phyloP scores from a whole-genome alignment of 2,113 vertebrate genomes.

The Nyctibius bracteatus region DNA sequence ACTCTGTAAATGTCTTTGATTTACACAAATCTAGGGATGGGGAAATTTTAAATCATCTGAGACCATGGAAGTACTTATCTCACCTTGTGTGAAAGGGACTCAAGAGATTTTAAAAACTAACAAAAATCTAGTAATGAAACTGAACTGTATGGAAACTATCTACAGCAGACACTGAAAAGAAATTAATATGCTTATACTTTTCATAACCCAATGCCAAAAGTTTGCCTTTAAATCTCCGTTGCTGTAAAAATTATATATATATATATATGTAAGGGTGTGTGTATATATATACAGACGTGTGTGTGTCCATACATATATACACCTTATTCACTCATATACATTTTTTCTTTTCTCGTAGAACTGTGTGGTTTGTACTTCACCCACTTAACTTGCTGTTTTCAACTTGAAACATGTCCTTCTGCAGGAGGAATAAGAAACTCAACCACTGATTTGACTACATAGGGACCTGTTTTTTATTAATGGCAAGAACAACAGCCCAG shows the following conservation, averaged over 20 bases:
- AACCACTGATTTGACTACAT: neutral
- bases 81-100: neutral
- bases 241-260: neutral
- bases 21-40: neutral
- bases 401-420: neutral
- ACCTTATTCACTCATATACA: neutral
- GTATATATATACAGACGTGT: too few relatives aligned
- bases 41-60: neutral
- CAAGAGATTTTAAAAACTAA: neutral
- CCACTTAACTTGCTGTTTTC: neutral
- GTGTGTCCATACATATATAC: neutral
- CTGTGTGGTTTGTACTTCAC: neutral
- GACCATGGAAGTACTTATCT: neutral
- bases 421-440: neutral
- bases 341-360: neutral
- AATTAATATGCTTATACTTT: neutral
- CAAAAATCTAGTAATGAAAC: neutral
- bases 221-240: neutral
- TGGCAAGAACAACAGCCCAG: neutral
- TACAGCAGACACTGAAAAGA: neutral
- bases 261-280: too few relatives aligned
- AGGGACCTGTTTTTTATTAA: neutral
- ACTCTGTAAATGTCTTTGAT: neutral
- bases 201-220: neutral
- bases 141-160: neutral